Evolutionary conservation across 2,797 vertebrate species (phyloP).

Genomic region (Anisognathus igniventris): DNA sequence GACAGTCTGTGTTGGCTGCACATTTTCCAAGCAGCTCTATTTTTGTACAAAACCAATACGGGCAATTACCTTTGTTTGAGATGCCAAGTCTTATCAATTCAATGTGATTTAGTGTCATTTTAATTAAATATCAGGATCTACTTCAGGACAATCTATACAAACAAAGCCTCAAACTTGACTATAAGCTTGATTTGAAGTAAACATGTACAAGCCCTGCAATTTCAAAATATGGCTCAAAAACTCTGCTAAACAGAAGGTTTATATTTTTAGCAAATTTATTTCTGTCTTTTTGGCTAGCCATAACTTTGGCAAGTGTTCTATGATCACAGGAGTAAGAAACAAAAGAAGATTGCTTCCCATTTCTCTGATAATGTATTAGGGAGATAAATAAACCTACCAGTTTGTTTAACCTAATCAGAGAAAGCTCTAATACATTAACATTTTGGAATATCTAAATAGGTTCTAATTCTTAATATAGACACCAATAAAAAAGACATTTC

Average conservation of each 20-base stretch:
- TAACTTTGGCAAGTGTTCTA: slow-evolving; percentile 78
- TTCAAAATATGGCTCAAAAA: slow-evolving; percentile 75
- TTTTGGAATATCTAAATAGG: slow-evolving; percentile 56
- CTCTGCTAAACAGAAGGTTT: slow-evolving; percentile 75
- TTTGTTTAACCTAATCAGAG: slow-evolving; percentile 60
- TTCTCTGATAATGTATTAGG: slow-evolving; percentile 67
- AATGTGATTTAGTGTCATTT: slow-evolving; percentile 82
- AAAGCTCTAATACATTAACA: slow-evolving; percentile 30
- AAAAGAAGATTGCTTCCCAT: slow-evolving; percentile 74
- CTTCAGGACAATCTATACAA: slow-evolving; percentile 79
- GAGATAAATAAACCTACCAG: slow-evolving; percentile 59
- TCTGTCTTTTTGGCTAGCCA: slow-evolving; percentile 77
- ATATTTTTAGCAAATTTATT: slow-evolving; percentile 78
- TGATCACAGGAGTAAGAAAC: slow-evolving; percentile 73
- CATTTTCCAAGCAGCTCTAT: slow-evolving; percentile 81
- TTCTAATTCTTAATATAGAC: slow-evolving; percentile 62
- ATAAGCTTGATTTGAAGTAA: slow-evolving; percentile 77
- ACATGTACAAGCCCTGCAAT: slow-evolving; percentile 68
- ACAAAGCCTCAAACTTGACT: slow-evolving; percentile 78
- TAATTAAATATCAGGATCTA: slow-evolving; percentile 81
- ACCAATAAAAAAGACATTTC: slow-evolving; percentile 51
- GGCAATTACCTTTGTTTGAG: slow-evolving; percentile 83
- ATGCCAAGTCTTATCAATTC: slow-evolving; percentile 84
- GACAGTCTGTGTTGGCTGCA: slow-evolving; percentile 80
- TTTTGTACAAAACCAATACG: slow-evolving; percentile 82